Conservation (phyloP, 2,797 vertebrate genomes). For the Coracias cyanogaster region DNA sequence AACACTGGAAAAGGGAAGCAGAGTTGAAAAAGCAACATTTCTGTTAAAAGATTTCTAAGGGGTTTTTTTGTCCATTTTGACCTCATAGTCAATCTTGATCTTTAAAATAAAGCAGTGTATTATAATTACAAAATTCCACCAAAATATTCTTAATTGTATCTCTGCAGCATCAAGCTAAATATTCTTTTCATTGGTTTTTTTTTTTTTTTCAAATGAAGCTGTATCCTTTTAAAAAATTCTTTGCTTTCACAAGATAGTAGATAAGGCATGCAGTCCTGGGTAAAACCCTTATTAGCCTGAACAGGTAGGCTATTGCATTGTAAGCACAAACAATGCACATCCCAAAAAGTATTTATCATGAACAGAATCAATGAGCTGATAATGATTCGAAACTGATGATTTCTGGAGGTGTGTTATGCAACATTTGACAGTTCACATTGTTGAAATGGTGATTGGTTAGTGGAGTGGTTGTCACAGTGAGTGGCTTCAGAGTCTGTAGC, state of each 20-base stretch:
- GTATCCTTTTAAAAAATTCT: not conserved
- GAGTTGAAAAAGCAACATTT: not conserved
- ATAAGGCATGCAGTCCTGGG: not conserved
- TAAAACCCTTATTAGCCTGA: not conserved
- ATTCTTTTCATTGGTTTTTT: not conserved
- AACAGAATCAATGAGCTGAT: not conserved
- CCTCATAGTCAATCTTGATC: not conserved
- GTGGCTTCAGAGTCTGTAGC: not conserved
- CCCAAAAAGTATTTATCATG: not conserved
- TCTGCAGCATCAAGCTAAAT: not conserved
- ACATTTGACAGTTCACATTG: not conserved
- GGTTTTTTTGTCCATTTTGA: not conserved
- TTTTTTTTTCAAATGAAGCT: not conserved
- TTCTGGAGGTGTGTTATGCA: not conserved
- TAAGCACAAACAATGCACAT: not conserved
- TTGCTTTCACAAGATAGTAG: not conserved
- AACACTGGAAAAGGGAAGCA: not conserved
- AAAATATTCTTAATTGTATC: not conserved
- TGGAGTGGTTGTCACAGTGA: not conserved
- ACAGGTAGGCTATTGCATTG: not conserved
- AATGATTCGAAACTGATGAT: not conserved
- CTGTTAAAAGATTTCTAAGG: not conserved
- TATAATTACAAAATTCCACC: not conserved
- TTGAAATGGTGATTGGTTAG: not conserved
- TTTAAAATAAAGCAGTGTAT: not conserved